Conservation (phyloP, 2,888 invertebrate genomes). For the Pheosia tremula region DNA sequence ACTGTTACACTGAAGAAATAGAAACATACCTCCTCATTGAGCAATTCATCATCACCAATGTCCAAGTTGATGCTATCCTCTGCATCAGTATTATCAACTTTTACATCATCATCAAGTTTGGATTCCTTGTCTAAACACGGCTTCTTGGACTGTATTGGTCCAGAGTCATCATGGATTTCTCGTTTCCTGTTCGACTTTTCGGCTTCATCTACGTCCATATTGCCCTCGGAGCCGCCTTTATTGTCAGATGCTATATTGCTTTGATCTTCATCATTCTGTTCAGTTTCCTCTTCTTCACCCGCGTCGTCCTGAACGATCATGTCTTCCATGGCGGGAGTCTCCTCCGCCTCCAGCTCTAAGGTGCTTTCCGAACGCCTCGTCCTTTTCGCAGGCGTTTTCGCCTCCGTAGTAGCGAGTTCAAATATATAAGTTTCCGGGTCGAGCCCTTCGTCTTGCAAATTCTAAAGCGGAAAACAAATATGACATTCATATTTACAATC, state of each 20-base stretch:
- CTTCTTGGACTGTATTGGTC: slow-evolving; percentile 67
- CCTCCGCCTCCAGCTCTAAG: slow-evolving; percentile 67
- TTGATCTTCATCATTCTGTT: slow-evolving; percentile 37
- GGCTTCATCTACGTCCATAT: slow-evolving; percentile 66
- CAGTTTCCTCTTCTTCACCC: slow-evolving; percentile 73
- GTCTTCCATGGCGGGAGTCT: slow-evolving; percentile 76
- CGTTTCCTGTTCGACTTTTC: slow-evolving; percentile 67
- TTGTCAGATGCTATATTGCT: slow-evolving; percentile 24
- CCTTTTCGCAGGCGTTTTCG: slow-evolving; percentile 77
- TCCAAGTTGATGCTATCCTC: slow-evolving; percentile 93
- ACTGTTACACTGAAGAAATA: slow-evolving; percentile 78
- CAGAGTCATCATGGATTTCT: slow-evolving; percentile 66
- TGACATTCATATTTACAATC: slow-evolving; percentile 2
- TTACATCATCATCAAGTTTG: slow-evolving; percentile 67
- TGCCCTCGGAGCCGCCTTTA: slow-evolving; percentile 40
- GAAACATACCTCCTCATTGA: slow-evolving; percentile 90
- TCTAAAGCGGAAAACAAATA: slow-evolving; percentile 52
- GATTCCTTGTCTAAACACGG: slow-evolving; percentile 66
- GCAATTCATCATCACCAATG: slow-evolving; percentile 92
- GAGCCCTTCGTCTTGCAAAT: slow-evolving; percentile 89
- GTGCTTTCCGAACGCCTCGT: slow-evolving; percentile 73
- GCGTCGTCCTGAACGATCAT: slow-evolving; percentile 79
- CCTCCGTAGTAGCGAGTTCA: slow-evolving; percentile 71
- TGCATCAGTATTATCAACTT: slow-evolving; percentile 86
- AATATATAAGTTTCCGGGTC: slow-evolving; percentile 90